Base-by-base conservation (phyloP, 2,888 invertebrate species). In the Chromoteleia sp. region DNA sequence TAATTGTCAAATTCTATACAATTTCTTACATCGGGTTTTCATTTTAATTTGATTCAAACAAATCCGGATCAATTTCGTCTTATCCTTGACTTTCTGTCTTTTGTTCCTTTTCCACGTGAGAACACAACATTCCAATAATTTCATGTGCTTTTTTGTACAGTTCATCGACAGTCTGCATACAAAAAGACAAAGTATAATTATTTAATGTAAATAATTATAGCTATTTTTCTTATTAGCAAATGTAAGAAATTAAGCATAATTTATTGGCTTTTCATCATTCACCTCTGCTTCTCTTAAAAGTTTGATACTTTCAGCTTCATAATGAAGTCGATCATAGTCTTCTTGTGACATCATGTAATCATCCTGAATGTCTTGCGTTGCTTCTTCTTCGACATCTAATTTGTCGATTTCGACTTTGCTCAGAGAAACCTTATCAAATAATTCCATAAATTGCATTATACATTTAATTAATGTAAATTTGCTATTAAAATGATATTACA, bases 161-260 rank as follows among this genome's bases (percentile, higher is more conserved):
- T 87, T 95, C 95, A 85, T 95, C 94, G 56, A 95, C 95, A 1
- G 94, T 94, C 95, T 95, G 93, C 54, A 93, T 93, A 86, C 84
- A 85, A 15, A 61, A 45, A 21, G 3, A 14, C 15, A 50, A 25
- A 25, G 25, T 25, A 4, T 25, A 25, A 8, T 8, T 56, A 15
- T 15, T 15, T 30, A 56, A 56, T 19, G 2, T 15, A 30, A 30
- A n/a, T n/a, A 4, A 25, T 25, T 12, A 12, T 39, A 14, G n/a
- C n/a, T n/a, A n/a, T n/a, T n/a, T n/a, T n/a, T n/a, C n/a, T n/a
- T 14, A 52, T 30, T 52, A 52, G 17, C 1, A 6, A 7, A 19
- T 19, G 7, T 25, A 25, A 6, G 6, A 25, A 4, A 25, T 6
- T 25, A 6, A 4, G 25, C 25, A 15, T 52, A 14, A 30, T n/a